Base-by-base conservation (phyloP, 1,140 invertebrate species). In the Pseudomyrmex gracilis region DNA sequence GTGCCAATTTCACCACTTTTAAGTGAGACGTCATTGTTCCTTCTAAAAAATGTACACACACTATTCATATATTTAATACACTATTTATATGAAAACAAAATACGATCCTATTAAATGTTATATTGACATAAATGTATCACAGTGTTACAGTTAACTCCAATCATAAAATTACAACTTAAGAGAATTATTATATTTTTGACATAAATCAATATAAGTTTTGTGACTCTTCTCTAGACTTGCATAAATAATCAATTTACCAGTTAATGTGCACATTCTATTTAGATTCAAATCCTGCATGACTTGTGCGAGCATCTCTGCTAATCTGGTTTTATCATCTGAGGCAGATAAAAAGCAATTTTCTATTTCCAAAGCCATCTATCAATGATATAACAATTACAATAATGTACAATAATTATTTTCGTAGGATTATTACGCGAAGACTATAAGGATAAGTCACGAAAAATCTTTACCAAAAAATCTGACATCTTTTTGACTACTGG, bases 401-500 rank as follows among this genome's bases (percentile, higher is more conserved):
- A 61, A 55, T 47, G 17, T 13, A 68, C 17, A 34, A 34, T 34
- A 34, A 34, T 5, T 12, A 55, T 15, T 84, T 73, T 1, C 5
- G 34, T 0, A n/a, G 7, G 13, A 73, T 73, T 73, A 61, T 61
- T n/a, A 34, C 4, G 5, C 5, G 5, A 61, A 63, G 55, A 45
- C 0, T 12, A 12, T 2, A n/a, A 1, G 10, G 24, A 22, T 58
- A 83, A 82, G 64, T 71, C 8, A 17, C 43, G 12, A 67, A 55
- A 43, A 55, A 34, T 22, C 88, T 95, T 95, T 94, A 97, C 96
- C 91, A 99, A 95, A 94, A 98, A 99, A 92, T 98, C 97, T 0
- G 98, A 97, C 63, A 99, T 95, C 92, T 99, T 99, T 89, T 98
- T 98, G 0, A 99, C 97, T 60, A 99, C 97, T 0, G 97, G 96